These are phyloP conservation scores for Azorinus chamasolen DNA, from an alignment of 2,888 invertebrate genomes.

Conservation along the genomic window DNA sequence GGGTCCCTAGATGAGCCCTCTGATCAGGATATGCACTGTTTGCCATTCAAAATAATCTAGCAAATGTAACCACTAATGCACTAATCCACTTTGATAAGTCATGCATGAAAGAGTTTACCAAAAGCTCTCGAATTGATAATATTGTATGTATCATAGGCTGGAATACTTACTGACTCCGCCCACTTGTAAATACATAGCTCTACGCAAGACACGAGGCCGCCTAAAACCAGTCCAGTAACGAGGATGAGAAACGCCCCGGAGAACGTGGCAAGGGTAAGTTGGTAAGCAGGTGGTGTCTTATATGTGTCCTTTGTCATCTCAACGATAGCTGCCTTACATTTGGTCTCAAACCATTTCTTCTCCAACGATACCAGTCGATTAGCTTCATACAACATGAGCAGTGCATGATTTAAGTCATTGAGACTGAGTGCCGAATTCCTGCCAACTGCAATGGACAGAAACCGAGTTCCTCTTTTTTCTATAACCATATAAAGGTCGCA, in stretches of 20 bases:
- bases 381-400: slow-evolving; percentile 66
- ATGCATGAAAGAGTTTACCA: too few relatives aligned
- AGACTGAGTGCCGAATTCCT: slow-evolving; percentile 41
- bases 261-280: slow-evolving; percentile 75
- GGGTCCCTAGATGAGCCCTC: too few relatives aligned
- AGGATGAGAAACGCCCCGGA: slow-evolving; percentile 76
- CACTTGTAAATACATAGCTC: slow-evolving; percentile 75
- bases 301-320: slow-evolving; percentile 46
- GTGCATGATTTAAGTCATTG: slow-evolving; percentile 53
- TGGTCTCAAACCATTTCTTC: slow-evolving; percentile 75
- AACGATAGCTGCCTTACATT: slow-evolving; percentile 66
- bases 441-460: slow-evolving; percentile 68
- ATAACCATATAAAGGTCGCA: slow-evolving; percentile 79
- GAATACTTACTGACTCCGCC: slow-evolving; percentile 75
- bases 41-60: too few relatives aligned
- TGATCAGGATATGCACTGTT: too few relatives aligned
- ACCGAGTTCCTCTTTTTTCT: slow-evolving; percentile 59
- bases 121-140: too few relatives aligned
- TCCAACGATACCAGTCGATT: slow-evolving; percentile 67
- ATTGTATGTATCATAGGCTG: too few relatives aligned
- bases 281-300: slow-evolving; percentile 26
- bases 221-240: slow-evolving; percentile 72
- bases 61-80: too few relatives aligned
- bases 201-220: slow-evolving; percentile 69
- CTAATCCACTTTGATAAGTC: too few relatives aligned